Evolutionary conservation across 2,888 invertebrate genomes (phyloP).

Genomic region (Criorhina ranunculi): DNA sequence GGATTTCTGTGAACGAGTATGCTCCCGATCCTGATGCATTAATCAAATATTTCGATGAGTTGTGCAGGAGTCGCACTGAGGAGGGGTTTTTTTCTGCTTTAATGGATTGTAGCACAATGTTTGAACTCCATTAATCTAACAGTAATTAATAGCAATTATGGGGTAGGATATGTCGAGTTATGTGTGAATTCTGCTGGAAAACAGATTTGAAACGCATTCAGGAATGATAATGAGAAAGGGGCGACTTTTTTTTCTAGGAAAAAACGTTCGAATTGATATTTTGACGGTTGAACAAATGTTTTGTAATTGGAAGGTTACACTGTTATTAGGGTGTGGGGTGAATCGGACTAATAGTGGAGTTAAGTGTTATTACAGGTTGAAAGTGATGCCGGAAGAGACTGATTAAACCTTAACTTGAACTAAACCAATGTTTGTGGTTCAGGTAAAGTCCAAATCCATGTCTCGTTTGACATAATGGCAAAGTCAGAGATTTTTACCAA

Average conservation of each 20-base stretch:
- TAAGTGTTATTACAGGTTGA: too few relatives aligned
- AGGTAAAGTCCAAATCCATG: too few relatives aligned
- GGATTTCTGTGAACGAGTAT: background rate
- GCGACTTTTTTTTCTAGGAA: background rate
- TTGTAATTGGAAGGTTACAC: too few relatives aligned
- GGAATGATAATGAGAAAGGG: background rate
- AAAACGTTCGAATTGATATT: too few relatives aligned
- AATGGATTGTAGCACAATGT: constrained; percentile 71
- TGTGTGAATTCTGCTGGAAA: background rate
- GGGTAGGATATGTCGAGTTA: background rate
- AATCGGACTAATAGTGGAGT: too few relatives aligned
- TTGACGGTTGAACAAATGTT: too few relatives aligned
- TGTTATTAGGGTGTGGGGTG: too few relatives aligned
- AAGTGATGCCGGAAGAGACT: too few relatives aligned
- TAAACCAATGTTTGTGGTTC: too few relatives aligned
- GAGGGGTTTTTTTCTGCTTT: constrained; percentile 30
- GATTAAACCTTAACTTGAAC: too few relatives aligned
- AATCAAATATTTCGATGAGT: constrained; percentile 58
- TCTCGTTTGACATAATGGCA: too few relatives aligned
- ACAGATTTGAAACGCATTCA: background rate
- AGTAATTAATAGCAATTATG: constrained; percentile 64
- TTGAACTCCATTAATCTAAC: constrained; percentile 59
- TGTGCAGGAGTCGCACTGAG: constrained; percentile 50
- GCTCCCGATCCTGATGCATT: constrained; percentile 47
- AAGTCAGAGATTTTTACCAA: too few relatives aligned